A percentile compares a stretch with the other conserved stretches of the same genome.
Conservation (phyloP, 2,113 vertebrate genomes). For the Ophiodon elongatus region DNA sequence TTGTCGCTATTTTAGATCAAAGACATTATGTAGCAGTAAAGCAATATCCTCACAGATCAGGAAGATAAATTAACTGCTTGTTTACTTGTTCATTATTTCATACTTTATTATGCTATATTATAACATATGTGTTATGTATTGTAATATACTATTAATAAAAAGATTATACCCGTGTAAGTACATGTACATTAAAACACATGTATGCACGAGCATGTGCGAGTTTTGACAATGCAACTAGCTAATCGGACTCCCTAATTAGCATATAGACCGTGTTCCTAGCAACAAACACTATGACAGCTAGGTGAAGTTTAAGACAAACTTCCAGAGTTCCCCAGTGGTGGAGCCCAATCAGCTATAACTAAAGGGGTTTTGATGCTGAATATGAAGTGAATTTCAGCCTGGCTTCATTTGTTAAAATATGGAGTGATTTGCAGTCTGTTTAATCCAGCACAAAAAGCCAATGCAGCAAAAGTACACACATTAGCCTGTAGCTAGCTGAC, state of each 20-base stretch:
- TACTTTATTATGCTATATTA: too few species aligned
- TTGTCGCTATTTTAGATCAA: too few species aligned
- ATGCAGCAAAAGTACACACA: constrained; percentile 1
- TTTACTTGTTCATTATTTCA: too few species aligned
- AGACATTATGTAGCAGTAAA: too few species aligned
- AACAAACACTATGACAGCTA: neutral
- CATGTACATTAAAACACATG: too few species aligned
- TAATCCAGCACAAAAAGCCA: constrained; percentile 11
- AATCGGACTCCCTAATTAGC: neutral
- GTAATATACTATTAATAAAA: too few species aligned
- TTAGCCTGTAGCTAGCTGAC: constrained; percentile 20
- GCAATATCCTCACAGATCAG: too few species aligned
- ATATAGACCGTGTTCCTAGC: neutral
- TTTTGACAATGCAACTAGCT: neutral
- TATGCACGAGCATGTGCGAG: too few species aligned
- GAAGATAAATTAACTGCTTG: too few species aligned
- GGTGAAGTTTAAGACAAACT: neutral
- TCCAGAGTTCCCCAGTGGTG: neutral
- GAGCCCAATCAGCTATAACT: neutral
- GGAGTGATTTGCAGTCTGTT: constrained; percentile 11
- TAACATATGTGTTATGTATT: too few species aligned
- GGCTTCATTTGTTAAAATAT: neutral
- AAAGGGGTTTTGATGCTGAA: neutral
- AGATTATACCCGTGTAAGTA: too few species aligned
- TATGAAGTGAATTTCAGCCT: neutral